Percentiles rank a stretch among this genome's conserved stretches.
Evolutionary conservation across 2,888 invertebrate genomes (phyloP).

Genomic region (Ochropacha duplaris): DNA sequence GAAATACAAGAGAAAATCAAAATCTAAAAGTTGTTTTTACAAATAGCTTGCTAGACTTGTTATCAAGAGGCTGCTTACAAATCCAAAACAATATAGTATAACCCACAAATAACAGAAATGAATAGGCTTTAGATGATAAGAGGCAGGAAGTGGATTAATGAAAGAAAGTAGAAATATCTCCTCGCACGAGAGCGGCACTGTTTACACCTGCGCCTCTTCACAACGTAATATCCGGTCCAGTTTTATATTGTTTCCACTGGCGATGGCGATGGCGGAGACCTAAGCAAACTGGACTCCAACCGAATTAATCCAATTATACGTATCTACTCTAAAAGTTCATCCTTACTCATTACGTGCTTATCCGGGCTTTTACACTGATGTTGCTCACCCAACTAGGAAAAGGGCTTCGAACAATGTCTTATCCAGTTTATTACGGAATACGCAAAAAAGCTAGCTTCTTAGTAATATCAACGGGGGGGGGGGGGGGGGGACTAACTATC

Average conservation of each 20-base stretch:
- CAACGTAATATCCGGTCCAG: constrained; percentile 75
- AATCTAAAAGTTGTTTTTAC: too few species aligned
- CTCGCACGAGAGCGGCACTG: constrained; percentile 51
- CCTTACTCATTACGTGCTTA: constrained; percentile 45
- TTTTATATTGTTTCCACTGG: constrained; percentile 71
- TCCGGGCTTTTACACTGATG: constrained; percentile 1
- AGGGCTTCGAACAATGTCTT: not conserved
- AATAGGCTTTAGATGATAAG: constrained; percentile 36
- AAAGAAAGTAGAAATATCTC: constrained; percentile 62
- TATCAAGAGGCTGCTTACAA: too few species aligned
- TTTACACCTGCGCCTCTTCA: constrained; percentile 74
- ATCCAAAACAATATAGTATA: too few species aligned
- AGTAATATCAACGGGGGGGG: not conserved
- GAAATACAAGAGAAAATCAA: too few species aligned
- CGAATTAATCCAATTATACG: constrained; percentile 72
- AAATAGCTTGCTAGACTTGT: too few species aligned
- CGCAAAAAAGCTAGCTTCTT: not conserved
- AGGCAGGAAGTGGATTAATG: constrained; percentile 47
- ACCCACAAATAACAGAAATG: not conserved
- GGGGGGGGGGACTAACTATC: too few species aligned
- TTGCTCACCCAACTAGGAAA: not conserved
- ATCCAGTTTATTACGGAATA: not conserved
- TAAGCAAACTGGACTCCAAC: constrained; percentile 68
- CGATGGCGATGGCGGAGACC: constrained; percentile 62
- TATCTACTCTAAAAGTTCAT: constrained; percentile 52